Conservation (phyloP, 2,888 invertebrate species). For the Scaeva pyrastri region DNA sequence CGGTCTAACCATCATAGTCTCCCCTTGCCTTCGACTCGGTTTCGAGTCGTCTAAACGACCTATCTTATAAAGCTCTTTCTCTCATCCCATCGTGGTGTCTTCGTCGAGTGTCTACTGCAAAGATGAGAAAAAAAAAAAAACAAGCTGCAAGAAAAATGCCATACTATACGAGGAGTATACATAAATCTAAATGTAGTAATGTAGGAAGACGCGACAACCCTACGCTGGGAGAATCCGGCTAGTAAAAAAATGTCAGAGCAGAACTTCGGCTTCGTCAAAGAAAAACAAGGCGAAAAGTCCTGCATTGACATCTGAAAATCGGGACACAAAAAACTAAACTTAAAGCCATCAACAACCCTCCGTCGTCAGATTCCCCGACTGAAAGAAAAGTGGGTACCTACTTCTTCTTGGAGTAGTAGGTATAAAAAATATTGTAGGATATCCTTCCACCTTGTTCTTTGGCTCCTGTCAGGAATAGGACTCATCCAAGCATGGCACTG, state of each 20-base stretch:
- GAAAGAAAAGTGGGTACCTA: not conserved
- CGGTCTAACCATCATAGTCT: slow-evolving; percentile 55
- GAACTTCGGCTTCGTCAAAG: slow-evolving; percentile 70
- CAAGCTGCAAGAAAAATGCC: slow-evolving; percentile 60
- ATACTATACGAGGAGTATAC: slow-evolving; percentile 15
- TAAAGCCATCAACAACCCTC: not conserved
- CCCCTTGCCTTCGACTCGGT: not conserved
- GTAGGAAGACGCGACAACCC: slow-evolving; percentile 45
- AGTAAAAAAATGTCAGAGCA: slow-evolving; percentile 39
- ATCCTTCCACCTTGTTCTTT: not conserved
- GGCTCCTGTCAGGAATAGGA: not conserved
- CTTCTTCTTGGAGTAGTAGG: slow-evolving; percentile 7
- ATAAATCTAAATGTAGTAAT: too few species aligned
- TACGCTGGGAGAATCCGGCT: slow-evolving; percentile 16
- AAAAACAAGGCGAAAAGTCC: slow-evolving; percentile 74
- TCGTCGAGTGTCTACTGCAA: slow-evolving; percentile 34
- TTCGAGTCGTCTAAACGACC: slow-evolving; percentile 5
- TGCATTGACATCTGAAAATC: slow-evolving; percentile 70
- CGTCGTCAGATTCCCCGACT: not conserved
- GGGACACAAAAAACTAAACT: slow-evolving; percentile 22
- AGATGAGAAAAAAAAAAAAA: not conserved
- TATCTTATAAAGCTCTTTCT: not conserved
- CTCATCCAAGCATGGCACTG: slow-evolving; percentile 39
- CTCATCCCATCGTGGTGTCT: slow-evolving; percentile 6
- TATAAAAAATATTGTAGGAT: not conserved